Conservation (phyloP, 2,797 vertebrate species). For the Epinephelus malabaricus region DNA sequence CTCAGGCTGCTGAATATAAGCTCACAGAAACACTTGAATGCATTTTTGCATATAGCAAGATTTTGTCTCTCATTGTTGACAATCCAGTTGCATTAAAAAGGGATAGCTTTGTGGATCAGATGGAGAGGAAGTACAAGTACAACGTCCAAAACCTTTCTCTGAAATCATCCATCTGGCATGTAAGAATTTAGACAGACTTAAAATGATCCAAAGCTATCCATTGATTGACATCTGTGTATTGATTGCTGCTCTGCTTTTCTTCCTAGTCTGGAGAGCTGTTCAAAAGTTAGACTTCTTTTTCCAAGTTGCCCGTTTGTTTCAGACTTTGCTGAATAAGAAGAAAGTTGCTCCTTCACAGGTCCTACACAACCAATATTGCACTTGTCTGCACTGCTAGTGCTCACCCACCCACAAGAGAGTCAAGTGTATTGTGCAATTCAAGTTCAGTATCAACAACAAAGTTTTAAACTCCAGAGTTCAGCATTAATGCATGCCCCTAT, state of each 20-base stretch:
- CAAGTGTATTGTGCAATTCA: conserved; percentile 24
- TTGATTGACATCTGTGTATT: neutral
- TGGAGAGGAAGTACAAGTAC: neutral
- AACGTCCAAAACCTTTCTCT: neutral
- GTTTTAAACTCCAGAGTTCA: conserved; percentile 31
- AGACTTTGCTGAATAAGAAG: conserved; percentile 13
- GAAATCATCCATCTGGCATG: neutral
- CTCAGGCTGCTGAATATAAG: neutral
- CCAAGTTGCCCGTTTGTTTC: neutral
- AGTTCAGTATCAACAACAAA: conserved; percentile 38
- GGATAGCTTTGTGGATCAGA: neutral
- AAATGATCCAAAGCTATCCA: neutral
- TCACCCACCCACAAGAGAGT: conserved; percentile 25
- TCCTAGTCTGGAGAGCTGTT: neutral
- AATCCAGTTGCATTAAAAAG: neutral
- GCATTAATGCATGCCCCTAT: conserved; percentile 7
- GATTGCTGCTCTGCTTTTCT: neutral
- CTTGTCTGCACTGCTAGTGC: conserved; percentile 9
- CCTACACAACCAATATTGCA: neutral
- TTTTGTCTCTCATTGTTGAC: neutral
- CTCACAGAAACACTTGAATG: neutral
- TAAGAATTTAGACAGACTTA: neutral
- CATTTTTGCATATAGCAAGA: neutral
- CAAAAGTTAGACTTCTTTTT: neutral
- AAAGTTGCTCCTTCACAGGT: conserved; percentile 8